Percentiles rank a stretch among this genome's conserved stretches.
phyloP scores from a whole-genome alignment of 2,797 vertebrate species.

The Esox lucius region DNA sequence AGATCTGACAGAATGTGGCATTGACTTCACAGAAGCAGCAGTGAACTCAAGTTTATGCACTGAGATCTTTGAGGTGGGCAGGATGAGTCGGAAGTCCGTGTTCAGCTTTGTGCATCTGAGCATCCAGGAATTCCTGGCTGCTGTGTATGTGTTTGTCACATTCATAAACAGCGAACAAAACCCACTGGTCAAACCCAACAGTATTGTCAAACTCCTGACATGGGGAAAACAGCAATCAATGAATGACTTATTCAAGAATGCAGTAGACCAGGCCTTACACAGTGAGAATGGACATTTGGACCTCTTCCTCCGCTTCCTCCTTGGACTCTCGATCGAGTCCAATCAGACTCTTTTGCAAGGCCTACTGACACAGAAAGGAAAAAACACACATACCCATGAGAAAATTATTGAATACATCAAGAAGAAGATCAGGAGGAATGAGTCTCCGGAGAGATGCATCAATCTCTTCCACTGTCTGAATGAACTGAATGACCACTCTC shows the following conservation, averaged over 20 bases:
- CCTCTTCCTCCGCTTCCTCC: conserved; percentile 53
- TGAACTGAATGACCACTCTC: conserved; percentile 40
- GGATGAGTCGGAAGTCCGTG: conserved; percentile 22
- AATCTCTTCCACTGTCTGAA: conserved; percentile 38
- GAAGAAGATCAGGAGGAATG: conserved; percentile 41
- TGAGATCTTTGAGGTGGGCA: conserved; percentile 42
- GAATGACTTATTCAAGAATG: conserved; percentile 34
- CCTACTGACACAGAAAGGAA: conserved; percentile 26
- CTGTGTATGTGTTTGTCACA: conserved; percentile 43
- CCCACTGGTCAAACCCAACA: not conserved
- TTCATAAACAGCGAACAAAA: conserved; percentile 39
- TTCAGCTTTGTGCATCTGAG: conserved; percentile 60
- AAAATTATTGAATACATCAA: conserved; percentile 49
- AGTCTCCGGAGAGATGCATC: conserved; percentile 38
- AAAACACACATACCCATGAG: conserved; percentile 16
- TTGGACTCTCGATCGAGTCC: conserved; percentile 49
- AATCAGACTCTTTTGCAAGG: conserved; percentile 46
- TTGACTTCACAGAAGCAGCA: conserved; percentile 12
- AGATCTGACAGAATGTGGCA: conserved; percentile 19
- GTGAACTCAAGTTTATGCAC: conserved; percentile 40
- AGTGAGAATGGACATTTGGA: conserved; percentile 43
- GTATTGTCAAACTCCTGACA: not conserved
- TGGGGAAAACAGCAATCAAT: not conserved
- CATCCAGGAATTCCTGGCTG: conserved; percentile 57
- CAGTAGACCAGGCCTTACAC: conserved; percentile 43